Evolutionary conservation across 2,797 vertebrate species (phyloP).

Genomic region (Lacerta bilineata): DNA sequence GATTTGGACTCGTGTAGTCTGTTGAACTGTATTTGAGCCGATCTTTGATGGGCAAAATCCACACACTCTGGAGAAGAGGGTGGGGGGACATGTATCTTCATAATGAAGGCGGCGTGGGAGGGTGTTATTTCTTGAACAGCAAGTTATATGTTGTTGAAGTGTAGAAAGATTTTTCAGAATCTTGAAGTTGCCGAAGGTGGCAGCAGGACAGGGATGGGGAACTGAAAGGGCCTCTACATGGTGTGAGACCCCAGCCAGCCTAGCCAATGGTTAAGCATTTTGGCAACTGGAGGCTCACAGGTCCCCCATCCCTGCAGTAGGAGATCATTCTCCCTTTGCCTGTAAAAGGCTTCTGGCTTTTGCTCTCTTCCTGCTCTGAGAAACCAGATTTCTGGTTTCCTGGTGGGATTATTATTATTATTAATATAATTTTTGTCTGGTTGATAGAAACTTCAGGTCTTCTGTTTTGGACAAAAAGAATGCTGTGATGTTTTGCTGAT

Average conservation of each 20-base stretch:
- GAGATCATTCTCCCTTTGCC: not conserved
- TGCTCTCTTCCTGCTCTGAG: constrained; percentile 23
- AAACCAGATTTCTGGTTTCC: not conserved
- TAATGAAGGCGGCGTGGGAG: constrained; percentile 42
- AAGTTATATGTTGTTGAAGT: not conserved
- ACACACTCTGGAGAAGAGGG: not conserved
- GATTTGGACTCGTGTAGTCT: constrained; percentile 45
- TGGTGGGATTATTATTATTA: not conserved
- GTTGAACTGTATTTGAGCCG: constrained; percentile 35
- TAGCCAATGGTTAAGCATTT: not conserved
- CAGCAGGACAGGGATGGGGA: constrained; percentile 48
- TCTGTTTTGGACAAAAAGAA: constrained; percentile 11
- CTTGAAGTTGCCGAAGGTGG: not conserved
- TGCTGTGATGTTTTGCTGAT: constrained; percentile 21
- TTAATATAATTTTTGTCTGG: not conserved
- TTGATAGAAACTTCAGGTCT: not conserved
- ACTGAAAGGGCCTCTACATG: constrained; percentile 37
- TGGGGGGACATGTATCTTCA: constrained; percentile 22
- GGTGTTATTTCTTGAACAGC: not conserved
- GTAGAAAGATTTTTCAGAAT: not conserved
- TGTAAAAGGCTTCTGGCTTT: constrained; percentile 52
- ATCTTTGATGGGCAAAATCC: constrained; percentile 11
- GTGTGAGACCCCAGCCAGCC: not conserved
- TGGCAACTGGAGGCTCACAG: not conserved
- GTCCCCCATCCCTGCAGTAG: not conserved